Evolutionary conservation across 2,888 invertebrate species (phyloP).

Genomic region (Scelioninae gen. 2): DNA sequence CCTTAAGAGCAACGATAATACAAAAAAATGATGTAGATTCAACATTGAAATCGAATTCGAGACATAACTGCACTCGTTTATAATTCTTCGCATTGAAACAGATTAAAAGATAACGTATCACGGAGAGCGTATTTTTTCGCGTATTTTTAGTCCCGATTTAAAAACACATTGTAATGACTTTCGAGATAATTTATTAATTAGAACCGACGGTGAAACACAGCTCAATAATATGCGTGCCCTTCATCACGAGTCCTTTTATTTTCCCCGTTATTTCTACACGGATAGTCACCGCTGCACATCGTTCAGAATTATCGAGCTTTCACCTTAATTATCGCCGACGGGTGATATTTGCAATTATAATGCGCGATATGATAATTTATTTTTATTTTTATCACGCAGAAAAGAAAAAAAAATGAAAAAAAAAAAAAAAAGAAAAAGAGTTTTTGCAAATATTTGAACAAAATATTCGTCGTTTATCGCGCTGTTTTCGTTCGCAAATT

Average conservation of each 20-base stretch:
- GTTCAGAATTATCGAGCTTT: constrained; percentile 41
- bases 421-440: no score
- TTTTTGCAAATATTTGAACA: constrained; percentile 34
- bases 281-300: constrained; percentile 31
- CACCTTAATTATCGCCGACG: constrained; percentile 38
- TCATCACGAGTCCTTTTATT: constrained; percentile 16
- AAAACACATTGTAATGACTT: constrained; percentile 31
- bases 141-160: constrained; percentile 17
- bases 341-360: constrained; percentile 51
- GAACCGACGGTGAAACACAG: constrained; percentile 10
- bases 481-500: constrained; percentile 27
- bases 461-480: constrained; percentile 28
- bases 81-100: constrained; percentile 6
- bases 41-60: background rate
- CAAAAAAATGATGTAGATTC: no score
- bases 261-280: constrained; percentile 14
- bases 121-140: background rate
- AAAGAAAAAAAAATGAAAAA: no score
- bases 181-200: constrained; percentile 42
- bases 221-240: constrained; percentile 1
- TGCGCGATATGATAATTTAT: constrained; percentile 40
- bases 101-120: constrained; percentile 18
- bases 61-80: background rate
- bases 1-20: no score
- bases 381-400: constrained; percentile 46